These are phyloP conservation scores for Sminthurinus aureus DNA, from an alignment of 2,888 invertebrate genomes.

Conservation along the genomic window DNA sequence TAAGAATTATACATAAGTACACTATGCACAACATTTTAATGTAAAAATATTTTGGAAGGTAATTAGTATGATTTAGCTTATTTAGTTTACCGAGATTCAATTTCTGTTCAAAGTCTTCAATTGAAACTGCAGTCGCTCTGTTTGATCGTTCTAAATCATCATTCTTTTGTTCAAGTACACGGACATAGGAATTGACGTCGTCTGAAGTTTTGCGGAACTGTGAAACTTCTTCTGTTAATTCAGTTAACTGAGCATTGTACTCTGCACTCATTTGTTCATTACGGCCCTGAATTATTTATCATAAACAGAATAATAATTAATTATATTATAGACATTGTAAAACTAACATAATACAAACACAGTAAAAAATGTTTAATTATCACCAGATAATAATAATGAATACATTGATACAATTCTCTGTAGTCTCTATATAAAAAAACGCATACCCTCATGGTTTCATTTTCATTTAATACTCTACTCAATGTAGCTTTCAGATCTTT, in stretches of 20 bases:
- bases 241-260: conserved; percentile 28
- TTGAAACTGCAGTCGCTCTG: conserved; percentile 88
- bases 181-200: conserved; percentile 78
- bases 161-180: conserved; percentile 95
- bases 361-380: no score
- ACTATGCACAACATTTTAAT: no score
- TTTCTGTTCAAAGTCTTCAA: conserved; percentile 90
- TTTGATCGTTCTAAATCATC: conserved; percentile 96
- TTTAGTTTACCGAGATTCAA: conserved; percentile 73
- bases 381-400: not conserved
- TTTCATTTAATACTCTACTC: conserved; percentile 80
- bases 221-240: conserved; percentile 18
- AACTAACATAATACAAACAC: not conserved
- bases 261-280: conserved; percentile 29
- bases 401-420: not conserved
- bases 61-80: no score
- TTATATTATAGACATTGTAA: not conserved
- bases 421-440: not conserved
- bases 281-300: conserved; percentile 9
- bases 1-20: no score
- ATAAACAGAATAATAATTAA: not conserved
- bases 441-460: conserved; percentile 76
- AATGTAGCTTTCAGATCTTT: conserved; percentile 82
- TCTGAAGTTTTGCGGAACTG: conserved; percentile 62
- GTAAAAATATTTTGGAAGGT: no score